Conservation (phyloP, 30 jellyfish, hydroid and myxozoan genomes). For the Hydractinia symbiolongicarpus region DNA sequence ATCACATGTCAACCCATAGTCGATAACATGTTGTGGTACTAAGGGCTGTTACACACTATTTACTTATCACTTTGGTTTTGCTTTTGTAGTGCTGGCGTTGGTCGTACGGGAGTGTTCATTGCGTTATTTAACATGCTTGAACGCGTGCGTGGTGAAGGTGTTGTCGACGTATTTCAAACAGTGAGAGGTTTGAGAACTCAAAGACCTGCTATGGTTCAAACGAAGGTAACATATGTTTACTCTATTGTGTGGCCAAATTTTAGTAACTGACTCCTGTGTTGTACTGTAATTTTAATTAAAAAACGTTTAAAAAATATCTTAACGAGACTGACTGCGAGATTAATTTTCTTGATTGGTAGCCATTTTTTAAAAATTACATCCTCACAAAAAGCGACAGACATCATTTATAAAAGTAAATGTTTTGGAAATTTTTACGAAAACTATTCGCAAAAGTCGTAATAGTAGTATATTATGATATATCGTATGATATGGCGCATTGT, state of each 20-base stretch:
- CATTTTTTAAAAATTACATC: too few relatives aligned
- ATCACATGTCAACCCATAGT: too few relatives aligned
- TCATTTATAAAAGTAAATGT: too few relatives aligned
- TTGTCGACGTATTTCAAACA: conserved; percentile 62
- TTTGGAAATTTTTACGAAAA: background rate
- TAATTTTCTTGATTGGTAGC: too few relatives aligned
- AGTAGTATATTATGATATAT: too few relatives aligned
- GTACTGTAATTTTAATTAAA: background rate
- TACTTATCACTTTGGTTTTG: background rate
- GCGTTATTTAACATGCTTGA: conserved; percentile 60
- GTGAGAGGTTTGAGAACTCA: conserved; percentile 62
- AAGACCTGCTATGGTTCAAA: conserved; percentile 93
- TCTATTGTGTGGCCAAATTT: too few relatives aligned
- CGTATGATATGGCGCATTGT: too few relatives aligned
- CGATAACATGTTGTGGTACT: too few relatives aligned
- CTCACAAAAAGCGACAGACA: too few relatives aligned
- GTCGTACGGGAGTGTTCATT: conserved; percentile 84
- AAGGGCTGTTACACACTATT: too few relatives aligned
- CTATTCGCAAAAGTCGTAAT: background rate
- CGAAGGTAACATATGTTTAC: conserved; percentile 40
- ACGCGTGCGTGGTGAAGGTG: conserved; percentile 58
- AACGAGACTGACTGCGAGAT: too few relatives aligned
- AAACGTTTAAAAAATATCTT: background rate
- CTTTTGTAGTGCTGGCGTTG: conserved; percentile 69
- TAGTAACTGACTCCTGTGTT: too few relatives aligned